phyloP scores from a whole-genome alignment of 64 coral and sea anemone species.

The Trachythela sp. region DNA sequence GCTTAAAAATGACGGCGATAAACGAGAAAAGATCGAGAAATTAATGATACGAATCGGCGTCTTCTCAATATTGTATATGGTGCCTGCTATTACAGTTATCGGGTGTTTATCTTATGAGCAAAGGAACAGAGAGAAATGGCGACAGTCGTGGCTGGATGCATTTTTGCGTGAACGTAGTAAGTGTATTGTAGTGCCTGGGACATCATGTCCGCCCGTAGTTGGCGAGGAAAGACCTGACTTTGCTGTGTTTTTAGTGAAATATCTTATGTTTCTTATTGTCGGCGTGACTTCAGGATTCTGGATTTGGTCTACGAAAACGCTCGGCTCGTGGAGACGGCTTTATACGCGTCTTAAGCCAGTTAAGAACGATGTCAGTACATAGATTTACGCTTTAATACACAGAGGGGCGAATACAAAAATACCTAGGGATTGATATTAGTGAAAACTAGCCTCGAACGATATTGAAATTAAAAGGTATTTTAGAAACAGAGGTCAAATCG shows the following conservation, averaged over 20 bases:
- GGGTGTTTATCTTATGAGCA: background rate
- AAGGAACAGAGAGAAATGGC: constrained; percentile 1
- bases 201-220: background rate
- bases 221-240: constrained; percentile 7
- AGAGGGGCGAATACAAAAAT: background rate
- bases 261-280: constrained; percentile 17
- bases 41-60: constrained; percentile 16
- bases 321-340: background rate
- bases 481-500: background rate
- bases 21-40: background rate
- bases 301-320: constrained; percentile 8
- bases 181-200: background rate
- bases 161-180: background rate
- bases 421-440: background rate
- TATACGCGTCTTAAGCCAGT: constrained; percentile 5
- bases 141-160: background rate
- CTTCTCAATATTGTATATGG: constrained; percentile 18
- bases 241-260: constrained; percentile 21
- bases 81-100: background rate
- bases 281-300: constrained; percentile 10
- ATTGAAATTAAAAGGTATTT: background rate
- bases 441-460: too few relatives aligned
- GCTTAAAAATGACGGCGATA: constrained; percentile 6
- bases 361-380: background rate
- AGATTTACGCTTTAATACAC: background rate